Base-by-base conservation (phyloP, 2,888 invertebrate species). In the Chelonus formosanus region DNA sequence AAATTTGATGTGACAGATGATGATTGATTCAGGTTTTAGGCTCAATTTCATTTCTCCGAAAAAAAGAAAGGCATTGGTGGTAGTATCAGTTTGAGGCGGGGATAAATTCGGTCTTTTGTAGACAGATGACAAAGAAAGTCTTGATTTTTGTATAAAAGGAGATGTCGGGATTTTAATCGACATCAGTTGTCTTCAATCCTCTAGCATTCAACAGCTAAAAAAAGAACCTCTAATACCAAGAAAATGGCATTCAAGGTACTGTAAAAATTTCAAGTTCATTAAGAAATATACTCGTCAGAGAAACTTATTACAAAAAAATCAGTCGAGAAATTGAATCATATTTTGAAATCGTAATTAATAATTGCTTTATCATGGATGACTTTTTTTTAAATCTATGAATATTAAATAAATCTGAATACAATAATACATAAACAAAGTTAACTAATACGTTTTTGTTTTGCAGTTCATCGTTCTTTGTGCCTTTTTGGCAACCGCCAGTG, bases 401-500 rank as follows among this genome's bases (percentile, higher is more conserved):
- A 40, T 4, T 6, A 5, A 40, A 40, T 5, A 40, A 40, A 6
- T 6, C 40, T 40, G 40, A 40, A 40, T 5, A 40, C 4, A 40
- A 40, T 40, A 5, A 40, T 40, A 6, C 2, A 20, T 20, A 20
- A 20, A 20, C 20, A 20, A 20, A 1, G 20, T 20, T 20, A 20
- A 20, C 2, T 20, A 20, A 20, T 20, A 2, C 20, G 20, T 20
- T 1, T 20, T 20, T 1, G 62, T 70, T 68, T 70, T 44, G 0
- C 57, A 57, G 57, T 57, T 89, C 72, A 78, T 89, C 73, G 82
- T 88, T 63, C 82, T 90, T 78, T 84, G 87, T 66, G 78, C 83
- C 40, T 83, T 82, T 4, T 81, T 78, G 53, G 75, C 79, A 1
- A 76, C 78, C 55, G 78, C 76, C 40, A 77, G 80, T 60, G 78